Conservation (phyloP, 2,113 vertebrate species). For the Indri indri region DNA sequence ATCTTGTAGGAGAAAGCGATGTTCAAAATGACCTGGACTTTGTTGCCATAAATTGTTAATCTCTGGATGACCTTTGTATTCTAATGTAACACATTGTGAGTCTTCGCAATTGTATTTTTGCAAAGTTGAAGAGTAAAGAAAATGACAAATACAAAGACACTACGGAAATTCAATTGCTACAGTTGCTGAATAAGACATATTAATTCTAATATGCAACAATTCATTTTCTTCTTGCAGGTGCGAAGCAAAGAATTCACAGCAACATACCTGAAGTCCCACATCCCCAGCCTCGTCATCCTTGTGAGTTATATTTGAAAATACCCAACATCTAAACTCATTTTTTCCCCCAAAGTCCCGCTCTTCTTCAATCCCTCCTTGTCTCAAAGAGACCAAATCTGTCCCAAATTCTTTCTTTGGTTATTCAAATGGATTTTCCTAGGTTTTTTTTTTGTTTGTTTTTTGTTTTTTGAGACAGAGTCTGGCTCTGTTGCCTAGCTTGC, state of each 20-base stretch:
- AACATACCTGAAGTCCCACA: background rate
- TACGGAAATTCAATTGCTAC: background rate
- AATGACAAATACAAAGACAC: background rate
- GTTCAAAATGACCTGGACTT: constrained; percentile 25
- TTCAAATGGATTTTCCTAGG: background rate
- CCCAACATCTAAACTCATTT: background rate
- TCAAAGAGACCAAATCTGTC: background rate
- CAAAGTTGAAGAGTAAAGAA: background rate
- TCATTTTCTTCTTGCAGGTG: background rate
- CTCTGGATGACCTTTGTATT: background rate
- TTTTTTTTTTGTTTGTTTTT: too few species aligned
- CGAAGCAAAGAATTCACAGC: background rate
- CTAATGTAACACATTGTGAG: background rate
- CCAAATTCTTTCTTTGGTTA: background rate
- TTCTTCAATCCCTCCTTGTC: background rate
- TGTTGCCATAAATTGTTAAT: background rate
- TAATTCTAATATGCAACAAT: background rate
- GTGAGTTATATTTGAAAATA: background rate
- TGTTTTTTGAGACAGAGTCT: too few species aligned
- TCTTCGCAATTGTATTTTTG: constrained; percentile 22
- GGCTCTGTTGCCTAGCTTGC: too few species aligned
- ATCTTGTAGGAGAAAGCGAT: background rate
- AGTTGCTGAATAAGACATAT: background rate
- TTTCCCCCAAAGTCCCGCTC: background rate
- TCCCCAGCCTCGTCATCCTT: background rate